Evolutionary conservation across 1,140 invertebrate species (phyloP).

Genomic region (Drosophila virilis): DNA sequence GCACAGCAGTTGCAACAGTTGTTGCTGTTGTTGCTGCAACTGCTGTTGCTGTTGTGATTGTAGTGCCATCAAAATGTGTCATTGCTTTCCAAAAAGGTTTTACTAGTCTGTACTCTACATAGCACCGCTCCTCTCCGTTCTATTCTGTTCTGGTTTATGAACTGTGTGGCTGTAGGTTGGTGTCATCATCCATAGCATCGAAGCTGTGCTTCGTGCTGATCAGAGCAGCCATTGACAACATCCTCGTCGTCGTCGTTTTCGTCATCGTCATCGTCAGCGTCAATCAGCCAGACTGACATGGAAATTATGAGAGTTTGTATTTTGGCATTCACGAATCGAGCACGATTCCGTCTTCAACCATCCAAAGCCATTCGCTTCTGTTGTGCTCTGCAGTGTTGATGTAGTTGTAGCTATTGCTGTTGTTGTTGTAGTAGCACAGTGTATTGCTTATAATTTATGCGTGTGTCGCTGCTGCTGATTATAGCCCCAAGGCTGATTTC

Average conservation of each 20-base stretch:
- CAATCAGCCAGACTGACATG: slow-evolving; percentile 53
- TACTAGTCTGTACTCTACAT: neutral
- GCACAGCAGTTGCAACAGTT: slow-evolving; percentile 32
- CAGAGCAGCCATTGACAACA: slow-evolving; percentile 17
- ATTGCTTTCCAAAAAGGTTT: slow-evolving; percentile 42
- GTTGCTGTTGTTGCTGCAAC: slow-evolving; percentile 1
- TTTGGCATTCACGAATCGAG: slow-evolving; percentile 48
- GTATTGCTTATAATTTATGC: slow-evolving; percentile 50
- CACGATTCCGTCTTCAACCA: slow-evolving; percentile 25
- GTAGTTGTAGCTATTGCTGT: neutral
- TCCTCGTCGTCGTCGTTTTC: neutral
- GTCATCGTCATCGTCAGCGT: slow-evolving; percentile 1
- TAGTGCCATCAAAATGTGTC: slow-evolving; percentile 53
- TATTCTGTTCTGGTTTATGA: slow-evolving; percentile 1
- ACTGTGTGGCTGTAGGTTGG: slow-evolving; percentile 3
- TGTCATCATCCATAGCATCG: slow-evolving; percentile 21
- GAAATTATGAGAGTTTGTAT: slow-evolving; percentile 57
- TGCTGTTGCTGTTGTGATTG: slow-evolving; percentile 36
- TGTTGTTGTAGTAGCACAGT: slow-evolving; percentile 11
- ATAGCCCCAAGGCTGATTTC: slow-evolving; percentile 47
- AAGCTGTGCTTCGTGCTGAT: slow-evolving; percentile 8
- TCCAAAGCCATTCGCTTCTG: slow-evolving; percentile 6
- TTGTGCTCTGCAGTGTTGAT: neutral
- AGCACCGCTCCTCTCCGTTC: neutral
- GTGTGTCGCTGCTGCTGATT: slow-evolving; percentile 44